These are phyloP conservation scores for Drosophila mojavensis DNA, from an alignment of 1,140 invertebrate species.

Conservation along the genomic window DNA sequence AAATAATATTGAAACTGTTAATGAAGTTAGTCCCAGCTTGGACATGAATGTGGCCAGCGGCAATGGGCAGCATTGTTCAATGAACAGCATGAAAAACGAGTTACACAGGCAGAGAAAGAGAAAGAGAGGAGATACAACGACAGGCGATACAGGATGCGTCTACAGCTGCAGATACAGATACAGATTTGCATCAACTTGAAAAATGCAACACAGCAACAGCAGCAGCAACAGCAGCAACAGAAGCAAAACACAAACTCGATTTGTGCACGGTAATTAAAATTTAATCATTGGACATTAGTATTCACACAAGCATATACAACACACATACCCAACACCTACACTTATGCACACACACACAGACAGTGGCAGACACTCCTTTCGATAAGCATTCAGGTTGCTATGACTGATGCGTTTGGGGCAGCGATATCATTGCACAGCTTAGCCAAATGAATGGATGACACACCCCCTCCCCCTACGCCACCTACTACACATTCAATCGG, in stretches of 20 bases:
- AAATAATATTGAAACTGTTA: constrained; percentile 72
- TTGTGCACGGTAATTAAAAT: constrained; percentile 80
- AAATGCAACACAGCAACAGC: constrained; percentile 48
- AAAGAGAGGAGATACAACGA: not conserved
- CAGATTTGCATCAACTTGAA: constrained; percentile 51
- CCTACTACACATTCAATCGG: no score
- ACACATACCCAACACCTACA: constrained; percentile 3
- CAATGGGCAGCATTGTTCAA: constrained; percentile 58
- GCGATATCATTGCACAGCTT: constrained; percentile 35
- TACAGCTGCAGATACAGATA: constrained; percentile 21
- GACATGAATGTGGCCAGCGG: constrained; percentile 33
- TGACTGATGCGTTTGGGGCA: constrained; percentile 32
- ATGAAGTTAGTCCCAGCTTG: constrained; percentile 62
- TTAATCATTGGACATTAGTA: constrained; percentile 81
- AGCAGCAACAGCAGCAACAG: constrained; percentile 27
- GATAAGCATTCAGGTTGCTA: constrained; percentile 36
- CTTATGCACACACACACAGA: constrained; percentile 6
- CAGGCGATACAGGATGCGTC: not conserved
- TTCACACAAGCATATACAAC: constrained; percentile 41
- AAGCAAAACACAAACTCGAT: constrained; percentile 66
- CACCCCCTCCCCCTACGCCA: no score
- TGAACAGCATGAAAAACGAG: constrained; percentile 65
- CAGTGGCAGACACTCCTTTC: constrained; percentile 19
- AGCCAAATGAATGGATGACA: constrained; percentile 35
- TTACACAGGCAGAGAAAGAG: constrained; percentile 9